Percentiles rank a stretch among this genome's conserved stretches.
phyloP scores from a whole-genome alignment of 2,797 vertebrate genomes.

The Platalea minor region DNA sequence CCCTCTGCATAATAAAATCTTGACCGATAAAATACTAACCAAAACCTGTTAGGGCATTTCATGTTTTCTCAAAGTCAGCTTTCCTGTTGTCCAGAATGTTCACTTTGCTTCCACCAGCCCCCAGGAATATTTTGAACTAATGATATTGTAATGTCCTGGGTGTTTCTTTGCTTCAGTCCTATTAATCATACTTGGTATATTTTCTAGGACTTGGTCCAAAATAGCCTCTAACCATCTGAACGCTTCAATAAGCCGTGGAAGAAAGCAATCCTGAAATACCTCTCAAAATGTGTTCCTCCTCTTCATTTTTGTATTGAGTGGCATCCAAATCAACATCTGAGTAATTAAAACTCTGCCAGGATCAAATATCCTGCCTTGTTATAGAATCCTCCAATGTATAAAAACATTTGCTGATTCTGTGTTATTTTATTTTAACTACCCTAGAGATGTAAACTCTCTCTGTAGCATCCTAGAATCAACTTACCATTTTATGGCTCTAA shows the following conservation, averaged over 20 bases:
- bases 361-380: conserved; percentile 65
- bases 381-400: conserved; percentile 41
- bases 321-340: conserved; percentile 71
- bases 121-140: conserved; percentile 60
- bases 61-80: conserved; percentile 39
- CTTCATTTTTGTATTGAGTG: conserved; percentile 61
- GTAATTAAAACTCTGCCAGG: conserved; percentile 77
- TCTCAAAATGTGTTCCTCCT: conserved; percentile 61
- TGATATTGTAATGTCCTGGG: conserved; percentile 23
- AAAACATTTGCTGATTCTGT: conserved; percentile 62
- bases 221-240: conserved; percentile 71
- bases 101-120: conserved; percentile 12
- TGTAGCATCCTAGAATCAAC: conserved; percentile 41
- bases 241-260: conserved; percentile 61
- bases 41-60: conserved; percentile 28
- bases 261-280: conserved; percentile 68
- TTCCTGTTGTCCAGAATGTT: conserved; percentile 15
- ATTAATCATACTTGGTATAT: conserved; percentile 66
- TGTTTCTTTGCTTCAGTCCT: conserved; percentile 52
- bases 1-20: conserved; percentile 4
- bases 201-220: conserved; percentile 74
- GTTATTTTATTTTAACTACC: conserved; percentile 55
- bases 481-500: conserved; percentile 24
- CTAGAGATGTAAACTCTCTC: not conserved
- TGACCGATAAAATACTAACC: conserved; percentile 15